Evolutionary conservation across 2,797 vertebrate species (phyloP).

Genomic region (Cryptoprocta ferox): DNA sequence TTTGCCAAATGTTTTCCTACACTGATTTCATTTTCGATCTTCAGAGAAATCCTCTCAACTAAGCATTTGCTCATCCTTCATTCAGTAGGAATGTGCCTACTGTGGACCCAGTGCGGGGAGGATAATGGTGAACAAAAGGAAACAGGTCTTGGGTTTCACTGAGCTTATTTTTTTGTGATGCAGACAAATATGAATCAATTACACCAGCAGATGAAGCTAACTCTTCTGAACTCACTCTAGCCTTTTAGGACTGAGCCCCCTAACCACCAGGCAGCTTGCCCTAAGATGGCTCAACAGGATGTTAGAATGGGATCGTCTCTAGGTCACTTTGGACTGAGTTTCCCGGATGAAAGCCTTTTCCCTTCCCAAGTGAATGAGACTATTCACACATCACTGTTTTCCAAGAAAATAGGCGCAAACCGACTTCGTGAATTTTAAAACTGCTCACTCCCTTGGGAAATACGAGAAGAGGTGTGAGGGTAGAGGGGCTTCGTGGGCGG

Average conservation of each 20-base stretch:
- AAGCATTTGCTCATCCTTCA: neutral
- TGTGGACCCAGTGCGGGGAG: neutral
- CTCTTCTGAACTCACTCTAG: neutral
- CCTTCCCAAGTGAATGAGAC: neutral
- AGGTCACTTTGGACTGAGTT: neutral
- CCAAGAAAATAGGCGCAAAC: neutral
- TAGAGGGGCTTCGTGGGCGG: neutral
- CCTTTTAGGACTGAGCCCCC: neutral
- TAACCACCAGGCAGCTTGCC: neutral
- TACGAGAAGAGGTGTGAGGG: neutral
- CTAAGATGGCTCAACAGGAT: neutral
- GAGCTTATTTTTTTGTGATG: neutral
- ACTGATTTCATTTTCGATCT: neutral
- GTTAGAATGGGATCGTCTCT: neutral
- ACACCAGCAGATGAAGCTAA: neutral
- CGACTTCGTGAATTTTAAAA: neutral
- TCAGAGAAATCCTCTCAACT: neutral
- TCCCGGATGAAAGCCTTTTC: neutral
- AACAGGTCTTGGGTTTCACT: neutral
- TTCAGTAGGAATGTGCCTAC: too few species aligned
- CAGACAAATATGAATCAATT: neutral
- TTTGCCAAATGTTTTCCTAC: neutral
- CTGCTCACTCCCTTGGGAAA: neutral
- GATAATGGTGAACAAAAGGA: neutral
- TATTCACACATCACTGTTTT: neutral